Evolutionary conservation across 2,113 vertebrate species (phyloP), one percentile per base, ranked within the genome.

Genomic region (Scomber scombrus): DNA sequence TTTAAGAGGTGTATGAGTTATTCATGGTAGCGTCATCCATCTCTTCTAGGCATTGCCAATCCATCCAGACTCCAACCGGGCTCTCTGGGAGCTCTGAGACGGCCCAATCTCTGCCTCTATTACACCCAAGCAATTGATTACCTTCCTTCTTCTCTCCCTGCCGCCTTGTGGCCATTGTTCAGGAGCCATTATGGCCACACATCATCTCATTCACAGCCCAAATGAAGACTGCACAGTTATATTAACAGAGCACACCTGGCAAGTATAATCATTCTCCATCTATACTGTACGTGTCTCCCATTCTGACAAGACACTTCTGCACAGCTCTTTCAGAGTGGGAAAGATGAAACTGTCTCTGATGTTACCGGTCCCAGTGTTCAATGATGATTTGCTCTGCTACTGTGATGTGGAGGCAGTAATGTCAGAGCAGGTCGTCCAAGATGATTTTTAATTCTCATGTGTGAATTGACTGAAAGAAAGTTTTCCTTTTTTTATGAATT

Each of bases 51-150:
- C 56, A 50, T 66, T 78, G 75, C 78, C 87, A 80, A 88, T 93
- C 85, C 71, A 92, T 90, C 82, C 83, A 65, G 55, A 81, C 60
- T 88, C 70, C 85, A 73, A 65, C 71, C 49, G 52, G 84, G 71
- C 90, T 91, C 82, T 71, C 77, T 16, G 67, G 80, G 72, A 76
- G 78, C 65, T 75, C 56, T 21, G 69, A 58, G 50, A 87, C 56
- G 16, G 86, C 61, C 89, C 82, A 90, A 89, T 93, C 84, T 85
- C 75, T 84, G 69, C 81, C 83, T 90, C 81, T 31, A 78, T 90
- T 93, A 89, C 75, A 67, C 79, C 72, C 45, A 55, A 62, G 82
- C 80, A 86, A 92, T 79, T 93, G 86, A 93, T 93, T 93, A 86
- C 84, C 56, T 68, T 63, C 71, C 64, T 29, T 11, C 13, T 52